Evolutionary conservation across 2,888 invertebrate genomes (phyloP).

Genomic region (Xanthorhoe spadicearia): DNA sequence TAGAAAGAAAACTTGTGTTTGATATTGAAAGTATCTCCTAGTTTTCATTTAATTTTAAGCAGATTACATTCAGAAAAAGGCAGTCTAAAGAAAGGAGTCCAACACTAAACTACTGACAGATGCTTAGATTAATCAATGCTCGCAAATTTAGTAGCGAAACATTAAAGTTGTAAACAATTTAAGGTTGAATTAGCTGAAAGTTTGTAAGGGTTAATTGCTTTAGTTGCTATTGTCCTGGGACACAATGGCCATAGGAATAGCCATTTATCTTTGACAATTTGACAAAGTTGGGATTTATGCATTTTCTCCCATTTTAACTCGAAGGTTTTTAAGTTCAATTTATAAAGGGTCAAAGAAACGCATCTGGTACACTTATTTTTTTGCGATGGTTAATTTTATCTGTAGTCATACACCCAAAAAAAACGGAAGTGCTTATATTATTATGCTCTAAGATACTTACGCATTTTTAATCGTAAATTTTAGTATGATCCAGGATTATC

Average conservation of each 20-base stretch:
- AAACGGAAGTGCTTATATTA: too few species aligned
- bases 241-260: conserved; percentile 39
- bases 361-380: too few species aligned
- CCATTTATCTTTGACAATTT: conserved; percentile 32
- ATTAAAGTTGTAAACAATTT: conserved; percentile 47
- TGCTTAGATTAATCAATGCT: conserved; percentile 33
- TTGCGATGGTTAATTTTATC: too few species aligned
- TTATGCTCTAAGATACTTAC: too few species aligned
- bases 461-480: too few species aligned
- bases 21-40: too few species aligned
- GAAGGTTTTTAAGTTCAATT: too few species aligned
- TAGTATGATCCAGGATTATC: too few species aligned
- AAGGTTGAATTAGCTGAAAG: conserved; percentile 44
- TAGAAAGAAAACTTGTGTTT: too few species aligned
- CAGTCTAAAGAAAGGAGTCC: neutral
- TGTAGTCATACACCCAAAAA: too few species aligned
- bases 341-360: too few species aligned
- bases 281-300: conserved; percentile 25
- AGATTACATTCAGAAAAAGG: neutral
- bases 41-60: too few species aligned
- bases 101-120: conserved; percentile 4
- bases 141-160: conserved; percentile 38
- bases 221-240: conserved; percentile 48
- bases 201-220: conserved; percentile 49
- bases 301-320: conserved; percentile 9